Evolutionary conservation across 2,797 vertebrate genomes (phyloP).

Genomic region (Cichlasoma orientale): DNA sequence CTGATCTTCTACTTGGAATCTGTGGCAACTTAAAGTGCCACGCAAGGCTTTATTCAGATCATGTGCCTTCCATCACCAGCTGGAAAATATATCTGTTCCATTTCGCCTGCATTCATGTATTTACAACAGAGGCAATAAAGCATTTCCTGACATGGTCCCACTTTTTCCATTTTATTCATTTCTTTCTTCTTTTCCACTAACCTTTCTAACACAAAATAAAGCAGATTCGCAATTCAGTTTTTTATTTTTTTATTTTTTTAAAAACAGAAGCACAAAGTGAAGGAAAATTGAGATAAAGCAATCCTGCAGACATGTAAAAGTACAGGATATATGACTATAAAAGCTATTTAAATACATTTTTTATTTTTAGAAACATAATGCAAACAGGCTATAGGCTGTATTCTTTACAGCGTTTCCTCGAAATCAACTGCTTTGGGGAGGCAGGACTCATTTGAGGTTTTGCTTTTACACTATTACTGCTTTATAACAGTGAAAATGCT

Average conservation of each 20-base stretch:
- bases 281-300: rapidly evolving
- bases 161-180: too few relatives aligned
- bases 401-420: neutral
- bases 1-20: rapidly evolving
- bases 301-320: neutral
- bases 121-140: neutral
- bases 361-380: neutral
- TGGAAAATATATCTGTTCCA: neutral
- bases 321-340: rapidly evolving
- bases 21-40: neutral
- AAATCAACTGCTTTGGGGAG: rapidly evolving
- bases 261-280: neutral
- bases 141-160: neutral
- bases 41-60: neutral
- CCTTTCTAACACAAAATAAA: too few relatives aligned
- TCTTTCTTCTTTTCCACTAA: too few relatives aligned
- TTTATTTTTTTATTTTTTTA: too few relatives aligned
- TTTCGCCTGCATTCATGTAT: neutral
- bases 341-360: neutral
- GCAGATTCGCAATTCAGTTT: too few relatives aligned
- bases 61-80: neutral
- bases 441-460: neutral
- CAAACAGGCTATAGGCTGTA: too few relatives aligned
- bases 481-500: rapidly evolving
- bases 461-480: neutral